Conservation (phyloP, 92 coral and sea anemone genomes). For the Epizoanthus scotinus region DNA sequence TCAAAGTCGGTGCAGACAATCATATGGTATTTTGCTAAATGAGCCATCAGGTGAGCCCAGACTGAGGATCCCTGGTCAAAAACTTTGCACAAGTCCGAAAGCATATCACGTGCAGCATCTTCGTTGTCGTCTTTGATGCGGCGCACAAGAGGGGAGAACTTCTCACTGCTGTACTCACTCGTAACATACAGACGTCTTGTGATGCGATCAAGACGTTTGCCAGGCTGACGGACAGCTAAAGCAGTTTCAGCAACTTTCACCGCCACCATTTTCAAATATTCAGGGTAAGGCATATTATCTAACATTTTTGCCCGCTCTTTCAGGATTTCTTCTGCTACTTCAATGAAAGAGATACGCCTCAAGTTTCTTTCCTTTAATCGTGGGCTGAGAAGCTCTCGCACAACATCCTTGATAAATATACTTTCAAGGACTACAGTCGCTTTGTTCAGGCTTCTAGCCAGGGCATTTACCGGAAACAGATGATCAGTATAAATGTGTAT, state of each 20-base stretch:
- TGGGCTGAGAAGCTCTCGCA: slow-evolving; percentile 75
- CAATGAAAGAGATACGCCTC: slow-evolving; percentile 76
- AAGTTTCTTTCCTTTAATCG: slow-evolving; percentile 47
- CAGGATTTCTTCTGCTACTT: slow-evolving; percentile 83
- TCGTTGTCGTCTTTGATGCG: slow-evolving; percentile 51
- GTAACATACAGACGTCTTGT: slow-evolving; percentile 77
- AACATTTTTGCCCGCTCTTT: slow-evolving; percentile 46
- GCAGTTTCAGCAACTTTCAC: slow-evolving; percentile 71
- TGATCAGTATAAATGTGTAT: slow-evolving; percentile 68
- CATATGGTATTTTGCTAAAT: slow-evolving; percentile 79
- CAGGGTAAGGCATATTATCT: slow-evolving; percentile 12
- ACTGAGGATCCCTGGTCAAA: slow-evolving; percentile 64
- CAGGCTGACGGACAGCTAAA: slow-evolving; percentile 51
- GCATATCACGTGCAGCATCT: slow-evolving; percentile 69
- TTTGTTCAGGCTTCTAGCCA: slow-evolving; percentile 47
- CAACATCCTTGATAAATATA: slow-evolving; percentile 59
- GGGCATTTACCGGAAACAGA: slow-evolving; percentile 71
- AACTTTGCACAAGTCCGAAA: slow-evolving; percentile 56
- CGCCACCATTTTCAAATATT: slow-evolving; percentile 60
- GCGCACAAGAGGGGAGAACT: slow-evolving; percentile 76
- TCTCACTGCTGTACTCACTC: slow-evolving; percentile 79
- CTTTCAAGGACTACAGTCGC: slow-evolving; percentile 58
- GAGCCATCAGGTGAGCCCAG: slow-evolving; percentile 83
- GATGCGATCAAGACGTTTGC: slow-evolving; percentile 74
- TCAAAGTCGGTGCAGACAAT: slow-evolving; percentile 38